Evolutionary conservation across 2,113 vertebrate species (phyloP).

Genomic region (Phasianus colchicus): DNA sequence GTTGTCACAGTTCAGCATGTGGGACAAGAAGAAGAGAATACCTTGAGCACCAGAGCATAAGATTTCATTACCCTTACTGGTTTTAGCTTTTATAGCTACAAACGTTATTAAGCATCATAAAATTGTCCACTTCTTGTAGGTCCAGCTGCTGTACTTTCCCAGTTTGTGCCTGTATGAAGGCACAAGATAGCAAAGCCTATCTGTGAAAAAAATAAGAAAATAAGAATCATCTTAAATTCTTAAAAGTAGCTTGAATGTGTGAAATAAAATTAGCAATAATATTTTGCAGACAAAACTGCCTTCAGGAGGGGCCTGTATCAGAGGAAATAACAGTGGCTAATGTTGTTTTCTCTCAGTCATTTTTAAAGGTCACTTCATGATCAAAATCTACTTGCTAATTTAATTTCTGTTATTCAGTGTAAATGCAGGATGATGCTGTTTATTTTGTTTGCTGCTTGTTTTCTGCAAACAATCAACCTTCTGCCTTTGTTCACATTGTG

Average conservation of each 20-base stretch:
- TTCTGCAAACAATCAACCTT: neutral
- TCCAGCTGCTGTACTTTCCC: constrained; percentile 17
- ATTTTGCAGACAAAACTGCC: constrained; percentile 29
- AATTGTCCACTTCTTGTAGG: constrained; percentile 50
- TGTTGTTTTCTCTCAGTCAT: constrained; percentile 50
- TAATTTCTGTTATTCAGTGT: constrained; percentile 43
- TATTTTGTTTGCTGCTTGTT: constrained; percentile 1
- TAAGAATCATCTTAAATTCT: constrained; percentile 1
- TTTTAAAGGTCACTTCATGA: constrained; percentile 68
- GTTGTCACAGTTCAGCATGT: neutral
- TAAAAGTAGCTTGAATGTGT: constrained; percentile 20
- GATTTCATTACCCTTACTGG: constrained; percentile 36
- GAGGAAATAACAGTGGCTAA: constrained; percentile 16
- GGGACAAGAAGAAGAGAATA: constrained; percentile 1
- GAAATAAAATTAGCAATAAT: constrained; percentile 48
- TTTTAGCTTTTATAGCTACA: constrained; percentile 39
- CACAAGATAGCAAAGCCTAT: neutral
- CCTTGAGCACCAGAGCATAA: neutral
- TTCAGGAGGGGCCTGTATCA: constrained; percentile 42
- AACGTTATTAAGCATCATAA: constrained; percentile 56
- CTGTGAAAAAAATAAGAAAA: constrained; percentile 10
- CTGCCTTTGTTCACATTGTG: neutral
- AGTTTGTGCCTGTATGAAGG: neutral
- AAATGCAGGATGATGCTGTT: constrained; percentile 31
- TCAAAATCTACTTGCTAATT: constrained; percentile 66